A percentile compares a stretch with the other conserved stretches of the same genome.
phyloP scores from a whole-genome alignment of 2,113 vertebrate species.

The Hippopotamus amphibius region DNA sequence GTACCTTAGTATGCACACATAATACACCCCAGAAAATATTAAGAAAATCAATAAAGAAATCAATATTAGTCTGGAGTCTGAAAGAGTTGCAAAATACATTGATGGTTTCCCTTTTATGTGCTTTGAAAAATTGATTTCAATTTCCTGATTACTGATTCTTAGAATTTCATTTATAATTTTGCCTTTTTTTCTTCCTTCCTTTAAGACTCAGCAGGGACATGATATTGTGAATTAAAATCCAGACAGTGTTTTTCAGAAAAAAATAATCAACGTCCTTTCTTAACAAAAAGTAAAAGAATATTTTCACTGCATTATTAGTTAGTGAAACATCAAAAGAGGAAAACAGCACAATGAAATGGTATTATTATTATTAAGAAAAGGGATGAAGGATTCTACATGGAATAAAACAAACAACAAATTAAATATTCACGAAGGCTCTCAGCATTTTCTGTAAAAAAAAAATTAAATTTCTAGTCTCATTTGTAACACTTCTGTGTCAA shows the following conservation, averaged over 20 bases:
- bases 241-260: not conserved
- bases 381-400: not conserved
- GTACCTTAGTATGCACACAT: constrained; percentile 47
- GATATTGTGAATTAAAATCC: constrained; percentile 38
- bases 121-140: constrained; percentile 54
- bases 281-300: not conserved
- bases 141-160: constrained; percentile 26
- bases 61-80: constrained; percentile 10
- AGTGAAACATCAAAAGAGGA: not conserved
- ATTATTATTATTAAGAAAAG: not conserved
- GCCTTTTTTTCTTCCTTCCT: not conserved
- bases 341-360: not conserved
- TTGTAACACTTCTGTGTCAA: not conserved
- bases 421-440: not conserved
- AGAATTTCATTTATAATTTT: constrained; percentile 29
- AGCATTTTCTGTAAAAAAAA: not conserved
- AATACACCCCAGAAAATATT: constrained; percentile 56
- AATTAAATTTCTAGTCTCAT: not conserved
- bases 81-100: constrained; percentile 15
- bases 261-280: not conserved
- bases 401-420: not conserved
- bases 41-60: constrained; percentile 66
- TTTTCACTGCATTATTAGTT: not conserved
- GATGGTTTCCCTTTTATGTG: constrained; percentile 37
- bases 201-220: not conserved